phyloP scores from a whole-genome alignment of 2,113 vertebrate species.

The Ariopsis seemanni region DNA sequence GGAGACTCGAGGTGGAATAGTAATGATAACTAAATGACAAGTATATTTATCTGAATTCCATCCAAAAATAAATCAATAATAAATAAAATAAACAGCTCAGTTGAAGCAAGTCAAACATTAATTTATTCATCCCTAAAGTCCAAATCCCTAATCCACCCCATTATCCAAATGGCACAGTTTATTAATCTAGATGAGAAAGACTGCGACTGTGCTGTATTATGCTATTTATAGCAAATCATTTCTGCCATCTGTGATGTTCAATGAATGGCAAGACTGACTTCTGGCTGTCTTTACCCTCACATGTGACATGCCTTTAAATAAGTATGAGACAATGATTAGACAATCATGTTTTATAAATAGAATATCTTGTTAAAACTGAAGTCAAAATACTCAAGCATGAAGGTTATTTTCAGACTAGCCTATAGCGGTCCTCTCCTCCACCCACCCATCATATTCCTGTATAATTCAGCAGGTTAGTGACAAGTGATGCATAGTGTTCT shows the following conservation, averaged over 20 bases:
- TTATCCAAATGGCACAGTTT: conserved; percentile 16
- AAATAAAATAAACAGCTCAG: neutral
- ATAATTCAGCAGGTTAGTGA: conserved; percentile 65
- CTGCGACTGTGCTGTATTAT: neutral
- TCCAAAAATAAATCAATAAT: neutral
- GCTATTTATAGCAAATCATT: conserved; percentile 18
- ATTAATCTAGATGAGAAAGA: conserved; percentile 19
- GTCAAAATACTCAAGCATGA: conserved; percentile 4
- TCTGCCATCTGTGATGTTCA: neutral
- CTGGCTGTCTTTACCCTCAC: neutral
- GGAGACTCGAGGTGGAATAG: neutral
- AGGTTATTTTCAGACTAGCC: conserved; percentile 70
- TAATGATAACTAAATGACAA: neutral
- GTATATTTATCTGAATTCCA: neutral
- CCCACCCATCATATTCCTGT: conserved; percentile 62
- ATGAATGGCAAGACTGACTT: neutral
- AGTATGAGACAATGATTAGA: neutral
- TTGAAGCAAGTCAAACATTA: neutral
- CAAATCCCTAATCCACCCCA: neutral
- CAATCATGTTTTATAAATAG: neutral
- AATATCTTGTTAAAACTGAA: neutral
- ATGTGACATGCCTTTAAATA: conserved; percentile 7
- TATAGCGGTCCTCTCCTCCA: conserved; percentile 59
- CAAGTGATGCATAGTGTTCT: conserved; percentile 22
- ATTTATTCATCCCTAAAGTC: neutral